These are phyloP conservation scores for Acrocera orbiculus DNA, from an alignment of 2,888 invertebrate genomes.

Conservation along the genomic window DNA sequence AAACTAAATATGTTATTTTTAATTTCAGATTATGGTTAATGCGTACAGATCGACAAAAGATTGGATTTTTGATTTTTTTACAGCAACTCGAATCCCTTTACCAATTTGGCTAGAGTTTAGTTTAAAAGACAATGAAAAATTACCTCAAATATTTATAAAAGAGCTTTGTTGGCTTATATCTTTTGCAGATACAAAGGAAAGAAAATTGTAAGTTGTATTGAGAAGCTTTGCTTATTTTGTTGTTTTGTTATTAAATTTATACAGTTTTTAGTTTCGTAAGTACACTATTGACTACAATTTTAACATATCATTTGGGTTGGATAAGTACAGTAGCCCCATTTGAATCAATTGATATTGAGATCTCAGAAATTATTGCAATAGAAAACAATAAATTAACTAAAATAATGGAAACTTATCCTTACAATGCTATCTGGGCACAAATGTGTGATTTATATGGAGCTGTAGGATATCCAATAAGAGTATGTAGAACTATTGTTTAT, in stretches of 20 bases:
- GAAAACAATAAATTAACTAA: slow-evolving; percentile 36
- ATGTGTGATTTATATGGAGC: slow-evolving; percentile 74
- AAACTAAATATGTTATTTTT: no score
- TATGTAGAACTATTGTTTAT: slow-evolving; percentile 64
- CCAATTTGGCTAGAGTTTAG: slow-evolving; percentile 49
- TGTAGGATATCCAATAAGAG: slow-evolving; percentile 56
- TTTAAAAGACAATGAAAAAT: slow-evolving; percentile 26
- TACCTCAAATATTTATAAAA: slow-evolving; percentile 34
- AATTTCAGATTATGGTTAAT: slow-evolving; percentile 33
- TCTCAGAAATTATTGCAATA: slow-evolving; percentile 20
- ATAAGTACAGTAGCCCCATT: slow-evolving; percentile 53
- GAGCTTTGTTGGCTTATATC: slow-evolving; percentile 49
- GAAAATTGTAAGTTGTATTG: slow-evolving; percentile 62
- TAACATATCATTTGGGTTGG: slow-evolving; percentile 86
- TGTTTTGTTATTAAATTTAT: background rate
- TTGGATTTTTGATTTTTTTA: slow-evolving; percentile 48
- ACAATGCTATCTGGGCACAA: slow-evolving; percentile 84
- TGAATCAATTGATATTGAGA: slow-evolving; percentile 18
- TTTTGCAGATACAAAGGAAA: slow-evolving; percentile 63
- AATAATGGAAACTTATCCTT: slow-evolving; percentile 47
- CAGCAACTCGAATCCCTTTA: slow-evolving; percentile 43
- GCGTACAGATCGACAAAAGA: slow-evolving; percentile 30
- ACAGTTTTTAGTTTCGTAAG: slow-evolving; percentile 64
- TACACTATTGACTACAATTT: slow-evolving; percentile 68
- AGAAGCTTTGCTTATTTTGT: background rate